Evolutionary conservation across 2,113 vertebrate species (phyloP), one percentile per base, ranked within the genome.

Genomic region (Peromyscus maniculatus): DNA sequence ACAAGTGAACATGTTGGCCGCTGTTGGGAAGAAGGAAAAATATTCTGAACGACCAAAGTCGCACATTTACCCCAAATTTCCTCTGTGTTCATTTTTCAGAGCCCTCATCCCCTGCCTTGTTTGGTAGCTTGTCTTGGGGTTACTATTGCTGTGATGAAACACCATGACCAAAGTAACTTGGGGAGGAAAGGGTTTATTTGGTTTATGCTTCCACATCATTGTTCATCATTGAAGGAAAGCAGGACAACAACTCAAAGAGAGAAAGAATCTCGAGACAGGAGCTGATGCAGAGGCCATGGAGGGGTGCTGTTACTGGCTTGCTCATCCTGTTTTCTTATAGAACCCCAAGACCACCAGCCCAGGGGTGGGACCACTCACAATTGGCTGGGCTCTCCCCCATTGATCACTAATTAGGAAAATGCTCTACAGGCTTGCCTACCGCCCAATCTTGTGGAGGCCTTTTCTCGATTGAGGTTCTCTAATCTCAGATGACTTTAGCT

Each of bases 41-140:
- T 31, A 28, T n/a, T 24, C n/a, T 59, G 17, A 59, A 55, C 21
- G 52, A 91, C 31, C 7, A 16, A 22, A 43, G 24, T 1, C 7
- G 16, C 17, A 8, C 0, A 0, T 28, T 69, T 33, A 7, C 33
- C 86, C 78, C 67, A 5, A 16, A 3, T 52, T 39, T 57, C 16
- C 39, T 21, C 62, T 77, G 4, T 1, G 10, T 49, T 87, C n/a
- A 52, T n/a, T 49, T 21, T 31, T 31, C 19, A 5, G 0, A 0
- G 10, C 16, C 46, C 31, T 62, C 19, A 16, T 43, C n/a, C 46
- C 49, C 0, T 39, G 36, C 36, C 62, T 39, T n/a, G 49, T 22
- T 49, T 0, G 0, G 0, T 26, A 19, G 66, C 36, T 72, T 72
- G 19, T n/a, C 71, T 72, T 39, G 21, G 71, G 69, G 71, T 74